Evolutionary conservation across 2,888 invertebrate species (phyloP).

Genomic region (Phortica okadai): DNA sequence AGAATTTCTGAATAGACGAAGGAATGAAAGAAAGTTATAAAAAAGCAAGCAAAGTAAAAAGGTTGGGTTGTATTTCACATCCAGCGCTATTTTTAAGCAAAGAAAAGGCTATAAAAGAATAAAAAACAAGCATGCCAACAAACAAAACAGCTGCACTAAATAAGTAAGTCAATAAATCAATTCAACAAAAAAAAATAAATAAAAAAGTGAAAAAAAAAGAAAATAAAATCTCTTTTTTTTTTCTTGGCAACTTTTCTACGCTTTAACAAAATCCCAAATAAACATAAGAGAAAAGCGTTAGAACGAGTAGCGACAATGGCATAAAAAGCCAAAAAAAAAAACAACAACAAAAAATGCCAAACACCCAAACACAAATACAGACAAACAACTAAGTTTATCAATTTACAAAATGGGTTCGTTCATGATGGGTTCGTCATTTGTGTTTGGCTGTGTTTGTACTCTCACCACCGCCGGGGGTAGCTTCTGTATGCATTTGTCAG

Average conservation of each 20-base stretch:
- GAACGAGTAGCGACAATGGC: conserved; percentile 27
- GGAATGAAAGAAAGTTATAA: conserved; percentile 40
- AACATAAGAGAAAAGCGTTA: conserved; percentile 49
- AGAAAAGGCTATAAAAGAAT: conserved; percentile 19
- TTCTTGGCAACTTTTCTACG: conserved; percentile 3
- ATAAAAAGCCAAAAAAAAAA: conserved; percentile 45
- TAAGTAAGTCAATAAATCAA: conserved; percentile 70
- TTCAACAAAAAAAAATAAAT: conserved; percentile 56
- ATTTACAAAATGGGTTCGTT: conserved; percentile 62
- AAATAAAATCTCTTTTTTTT: conserved; percentile 1
- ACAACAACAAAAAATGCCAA: conserved; percentile 31
- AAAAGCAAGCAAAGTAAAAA: conserved; percentile 39
- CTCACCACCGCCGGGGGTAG: background rate
- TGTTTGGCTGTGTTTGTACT: conserved; percentile 39
- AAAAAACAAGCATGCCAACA: conserved; percentile 32
- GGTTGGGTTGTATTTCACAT: conserved; percentile 28
- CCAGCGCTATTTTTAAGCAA: conserved; percentile 28
- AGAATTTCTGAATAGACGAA: background rate
- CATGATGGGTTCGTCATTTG: conserved; percentile 29
- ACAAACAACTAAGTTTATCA: conserved; percentile 65
- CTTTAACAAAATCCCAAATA: conserved; percentile 59
- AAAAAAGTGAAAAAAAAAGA: background rate
- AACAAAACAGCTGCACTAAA: conserved; percentile 51
- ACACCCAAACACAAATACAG: conserved; percentile 36
- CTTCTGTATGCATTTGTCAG: conserved; percentile 12